Evolutionary conservation across 1,140 invertebrate species (phyloP).

Genomic region (Drosophila trapezifrons): DNA sequence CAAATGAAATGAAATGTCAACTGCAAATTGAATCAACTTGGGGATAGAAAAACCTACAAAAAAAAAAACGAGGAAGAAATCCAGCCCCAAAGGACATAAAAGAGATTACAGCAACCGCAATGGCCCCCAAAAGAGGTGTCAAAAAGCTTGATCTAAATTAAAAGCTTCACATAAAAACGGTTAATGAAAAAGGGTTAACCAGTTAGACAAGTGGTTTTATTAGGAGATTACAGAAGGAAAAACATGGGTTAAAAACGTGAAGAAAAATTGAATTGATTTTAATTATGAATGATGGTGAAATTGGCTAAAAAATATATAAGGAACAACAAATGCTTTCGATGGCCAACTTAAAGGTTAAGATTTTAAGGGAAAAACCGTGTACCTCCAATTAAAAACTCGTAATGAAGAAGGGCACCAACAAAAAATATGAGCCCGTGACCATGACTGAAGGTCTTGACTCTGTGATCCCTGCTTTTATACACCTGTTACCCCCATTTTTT

Average conservation of each 20-base stretch:
- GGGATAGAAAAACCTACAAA: slow-evolving; percentile 2
- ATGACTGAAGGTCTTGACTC: slow-evolving; percentile 34
- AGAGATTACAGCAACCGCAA: slow-evolving; percentile 21
- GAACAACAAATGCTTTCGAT: neutral
- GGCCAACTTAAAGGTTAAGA: neutral
- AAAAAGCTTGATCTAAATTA: slow-evolving; percentile 22
- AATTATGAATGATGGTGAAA: neutral
- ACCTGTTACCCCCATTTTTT: slow-evolving; percentile 3
- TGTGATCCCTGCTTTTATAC: neutral
- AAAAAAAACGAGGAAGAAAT: neutral
- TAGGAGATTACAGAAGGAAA: neutral
- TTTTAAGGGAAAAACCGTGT: neutral
- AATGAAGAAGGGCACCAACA: neutral
- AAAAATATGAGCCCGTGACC: slow-evolving; percentile 10
- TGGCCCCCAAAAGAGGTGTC: slow-evolving; percentile 14
- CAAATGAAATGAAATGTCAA: slow-evolving; percentile 45
- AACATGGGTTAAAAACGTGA: neutral
- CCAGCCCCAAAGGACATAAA: slow-evolving; percentile 10
- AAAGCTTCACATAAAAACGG: slow-evolving; percentile 11
- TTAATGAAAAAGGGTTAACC: slow-evolving; percentile 13
- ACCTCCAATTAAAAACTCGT: slow-evolving; percentile 44
- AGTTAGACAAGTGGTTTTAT: slow-evolving; percentile 34
- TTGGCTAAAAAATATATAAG: too few species aligned
- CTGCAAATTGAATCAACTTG: slow-evolving; percentile 47
- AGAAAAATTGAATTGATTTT: neutral